Conservation (phyloP, 2,113 vertebrate genomes). For the Petrocephalus zakoni region DNA sequence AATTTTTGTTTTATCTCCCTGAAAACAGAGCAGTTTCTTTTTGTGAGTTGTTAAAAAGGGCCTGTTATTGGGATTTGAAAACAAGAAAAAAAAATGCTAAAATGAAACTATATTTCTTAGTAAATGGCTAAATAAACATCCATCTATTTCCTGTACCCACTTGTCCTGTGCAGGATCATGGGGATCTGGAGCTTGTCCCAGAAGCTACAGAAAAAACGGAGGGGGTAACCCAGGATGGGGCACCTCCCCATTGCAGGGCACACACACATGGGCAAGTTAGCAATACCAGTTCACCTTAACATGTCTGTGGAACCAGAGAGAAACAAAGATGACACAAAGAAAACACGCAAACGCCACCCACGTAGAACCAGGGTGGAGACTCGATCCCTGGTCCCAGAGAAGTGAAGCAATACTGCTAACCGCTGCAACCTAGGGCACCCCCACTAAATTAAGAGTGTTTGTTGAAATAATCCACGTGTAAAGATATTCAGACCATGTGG, state of each 20-base stretch:
- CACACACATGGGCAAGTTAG: background rate
- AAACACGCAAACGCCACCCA: background rate
- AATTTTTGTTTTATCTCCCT: background rate
- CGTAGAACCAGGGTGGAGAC: background rate
- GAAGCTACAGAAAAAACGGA: background rate
- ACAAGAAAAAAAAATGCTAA: background rate
- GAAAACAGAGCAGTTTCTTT: constrained; percentile 1
- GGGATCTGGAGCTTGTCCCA: background rate
- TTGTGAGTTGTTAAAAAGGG: background rate
- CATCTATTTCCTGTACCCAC: background rate
- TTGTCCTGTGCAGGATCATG: background rate
- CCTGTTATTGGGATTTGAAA: background rate
- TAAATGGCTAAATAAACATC: background rate
- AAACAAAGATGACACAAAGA: background rate
- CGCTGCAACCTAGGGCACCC: background rate
- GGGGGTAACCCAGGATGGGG: background rate
- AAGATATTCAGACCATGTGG: background rate
- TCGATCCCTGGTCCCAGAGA: background rate
- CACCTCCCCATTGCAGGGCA: background rate
- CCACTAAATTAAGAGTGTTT: no score
- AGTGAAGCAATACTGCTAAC: background rate
- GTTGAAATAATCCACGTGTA: background rate
- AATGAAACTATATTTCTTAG: background rate
- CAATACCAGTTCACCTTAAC: background rate
- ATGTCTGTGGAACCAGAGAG: background rate